phyloP scores from a whole-genome alignment of 2,113 vertebrate species.

The Ptyas mucosa region DNA sequence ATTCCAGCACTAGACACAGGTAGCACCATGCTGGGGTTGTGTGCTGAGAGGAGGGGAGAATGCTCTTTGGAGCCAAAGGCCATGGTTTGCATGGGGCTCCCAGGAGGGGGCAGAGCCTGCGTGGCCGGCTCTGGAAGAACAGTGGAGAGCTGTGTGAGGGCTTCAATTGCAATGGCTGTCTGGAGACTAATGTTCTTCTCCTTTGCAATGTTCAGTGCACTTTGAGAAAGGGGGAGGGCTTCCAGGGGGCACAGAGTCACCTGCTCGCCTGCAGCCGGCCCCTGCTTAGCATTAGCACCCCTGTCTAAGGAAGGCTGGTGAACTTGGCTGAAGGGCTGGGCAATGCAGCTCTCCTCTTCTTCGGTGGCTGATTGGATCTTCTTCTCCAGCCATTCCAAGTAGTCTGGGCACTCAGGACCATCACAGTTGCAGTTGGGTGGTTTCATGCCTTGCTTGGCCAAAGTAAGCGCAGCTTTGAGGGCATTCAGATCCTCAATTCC shows the following conservation, averaged over 20 bases:
- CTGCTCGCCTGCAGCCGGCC: conserved; percentile 51
- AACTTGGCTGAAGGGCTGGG: not conserved
- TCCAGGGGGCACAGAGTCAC: conserved; percentile 65
- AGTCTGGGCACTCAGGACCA: conserved; percentile 94
- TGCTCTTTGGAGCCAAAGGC: conserved; percentile 49
- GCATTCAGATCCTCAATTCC: conserved; percentile 81
- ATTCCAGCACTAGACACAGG: conserved; percentile 40
- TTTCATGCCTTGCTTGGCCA: conserved; percentile 90
- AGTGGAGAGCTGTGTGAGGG: conserved; percentile 89
- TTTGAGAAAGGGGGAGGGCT: conserved; percentile 87
- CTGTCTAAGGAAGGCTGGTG: conserved; percentile 35
- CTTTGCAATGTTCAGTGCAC: conserved; percentile 90
- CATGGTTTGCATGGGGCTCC: conserved; percentile 28
- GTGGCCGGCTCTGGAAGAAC: conserved; percentile 73
- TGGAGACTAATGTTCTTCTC: conserved; percentile 95
- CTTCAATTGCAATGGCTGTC: conserved; percentile 94
- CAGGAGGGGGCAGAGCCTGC: conserved; percentile 52
- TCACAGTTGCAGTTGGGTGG: conserved; percentile 95
- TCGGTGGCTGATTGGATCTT: conserved; percentile 83
- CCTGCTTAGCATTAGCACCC: conserved; percentile 51
- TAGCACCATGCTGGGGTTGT: conserved; percentile 47
- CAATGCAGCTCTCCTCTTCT: conserved; percentile 44
- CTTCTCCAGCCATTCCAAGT: conserved; percentile 95
- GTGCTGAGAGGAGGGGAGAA: conserved; percentile 46
- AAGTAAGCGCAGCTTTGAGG: conserved; percentile 83